Percentiles rank a stretch among this genome's conserved stretches.
These are phyloP conservation scores for Pegoplata infirma DNA, from an alignment of 2,888 invertebrate species.

Conservation along the genomic window DNA sequence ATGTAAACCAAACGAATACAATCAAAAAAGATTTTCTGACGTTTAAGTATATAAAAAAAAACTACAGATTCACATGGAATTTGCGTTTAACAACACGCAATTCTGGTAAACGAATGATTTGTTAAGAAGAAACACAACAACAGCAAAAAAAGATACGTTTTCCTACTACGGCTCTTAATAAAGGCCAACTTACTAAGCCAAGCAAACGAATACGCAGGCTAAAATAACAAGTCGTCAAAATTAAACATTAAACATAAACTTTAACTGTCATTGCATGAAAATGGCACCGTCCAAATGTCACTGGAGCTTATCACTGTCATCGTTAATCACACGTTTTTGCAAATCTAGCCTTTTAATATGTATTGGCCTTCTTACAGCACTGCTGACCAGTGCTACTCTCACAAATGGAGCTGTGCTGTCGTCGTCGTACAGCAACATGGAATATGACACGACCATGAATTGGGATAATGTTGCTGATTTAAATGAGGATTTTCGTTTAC, in stretches of 20 bases:
- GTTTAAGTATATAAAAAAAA: slow-evolving; percentile 20
- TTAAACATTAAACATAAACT: not conserved
- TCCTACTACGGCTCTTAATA: too few species aligned
- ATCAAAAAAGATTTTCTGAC: slow-evolving; percentile 44
- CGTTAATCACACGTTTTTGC: slow-evolving; percentile 64
- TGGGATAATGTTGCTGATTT: slow-evolving; percentile 79
- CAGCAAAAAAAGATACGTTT: not conserved
- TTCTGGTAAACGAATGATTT: slow-evolving; percentile 22
- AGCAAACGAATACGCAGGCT: not conserved
- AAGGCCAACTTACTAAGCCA: not conserved
- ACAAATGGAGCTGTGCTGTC: slow-evolving; percentile 52
- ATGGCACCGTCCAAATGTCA: slow-evolving; percentile 53
- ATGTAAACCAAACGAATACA: slow-evolving; percentile 32
- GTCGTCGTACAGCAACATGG: slow-evolving; percentile 43
- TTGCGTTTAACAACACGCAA: slow-evolving; percentile 37
- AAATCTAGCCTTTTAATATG: slow-evolving; percentile 47
- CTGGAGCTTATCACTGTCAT: slow-evolving; percentile 61
- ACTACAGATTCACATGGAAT: slow-evolving; percentile 19
- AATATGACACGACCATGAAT: slow-evolving; percentile 67
- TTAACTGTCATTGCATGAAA: slow-evolving; percentile 34
- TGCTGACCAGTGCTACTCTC: slow-evolving; percentile 16
- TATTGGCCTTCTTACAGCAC: slow-evolving; percentile 56
- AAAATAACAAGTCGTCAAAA: slow-evolving; percentile 1
- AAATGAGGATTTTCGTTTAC: slow-evolving; percentile 79
- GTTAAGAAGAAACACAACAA: not conserved